These are phyloP conservation scores for Smithornis capensis DNA, from an alignment of 2,113 vertebrate species.

Conservation along the genomic window DNA sequence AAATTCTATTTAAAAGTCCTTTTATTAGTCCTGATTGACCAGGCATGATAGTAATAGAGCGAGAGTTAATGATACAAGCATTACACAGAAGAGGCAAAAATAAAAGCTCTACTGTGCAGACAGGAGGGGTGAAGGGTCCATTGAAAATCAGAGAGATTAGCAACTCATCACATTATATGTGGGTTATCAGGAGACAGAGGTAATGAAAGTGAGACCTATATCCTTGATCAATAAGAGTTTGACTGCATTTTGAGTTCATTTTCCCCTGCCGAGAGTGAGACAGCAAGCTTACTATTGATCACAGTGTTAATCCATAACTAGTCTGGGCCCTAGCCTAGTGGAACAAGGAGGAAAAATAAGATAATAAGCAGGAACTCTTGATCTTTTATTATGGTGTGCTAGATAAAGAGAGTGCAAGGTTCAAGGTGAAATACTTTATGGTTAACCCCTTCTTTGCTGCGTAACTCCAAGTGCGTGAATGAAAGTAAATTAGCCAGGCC, in stretches of 20 bases:
- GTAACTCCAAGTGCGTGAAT: constrained; percentile 40
- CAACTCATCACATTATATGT: constrained; percentile 94
- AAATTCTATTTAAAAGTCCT: constrained; percentile 43
- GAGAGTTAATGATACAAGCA: constrained; percentile 63
- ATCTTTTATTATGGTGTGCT: constrained; percentile 84
- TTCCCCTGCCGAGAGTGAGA: constrained; percentile 88
- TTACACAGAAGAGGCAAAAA: constrained; percentile 72
- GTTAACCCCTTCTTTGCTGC: constrained; percentile 75
- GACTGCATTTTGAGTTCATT: constrained; percentile 98
- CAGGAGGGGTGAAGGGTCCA: constrained; percentile 82
- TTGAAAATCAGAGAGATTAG: constrained; percentile 96
- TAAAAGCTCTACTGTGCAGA: constrained; percentile 68
- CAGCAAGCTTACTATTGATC: constrained; percentile 96
- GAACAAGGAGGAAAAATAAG: constrained; percentile 85
- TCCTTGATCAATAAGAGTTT: constrained; percentile 94
- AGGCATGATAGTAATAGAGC: constrained; percentile 69
- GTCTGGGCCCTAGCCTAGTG: constrained; percentile 85
- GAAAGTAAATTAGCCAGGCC: background rate
- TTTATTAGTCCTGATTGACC: constrained; percentile 70
- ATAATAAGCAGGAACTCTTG: constrained; percentile 89
- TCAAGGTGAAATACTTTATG: constrained; percentile 73
- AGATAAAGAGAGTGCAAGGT: constrained; percentile 78
- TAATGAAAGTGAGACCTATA: constrained; percentile 91
- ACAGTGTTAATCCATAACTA: constrained; percentile 95
- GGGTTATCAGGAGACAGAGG: constrained; percentile 92